Conservation (phyloP, 1,140 invertebrate species). For the Gonatopus flavifemur region DNA sequence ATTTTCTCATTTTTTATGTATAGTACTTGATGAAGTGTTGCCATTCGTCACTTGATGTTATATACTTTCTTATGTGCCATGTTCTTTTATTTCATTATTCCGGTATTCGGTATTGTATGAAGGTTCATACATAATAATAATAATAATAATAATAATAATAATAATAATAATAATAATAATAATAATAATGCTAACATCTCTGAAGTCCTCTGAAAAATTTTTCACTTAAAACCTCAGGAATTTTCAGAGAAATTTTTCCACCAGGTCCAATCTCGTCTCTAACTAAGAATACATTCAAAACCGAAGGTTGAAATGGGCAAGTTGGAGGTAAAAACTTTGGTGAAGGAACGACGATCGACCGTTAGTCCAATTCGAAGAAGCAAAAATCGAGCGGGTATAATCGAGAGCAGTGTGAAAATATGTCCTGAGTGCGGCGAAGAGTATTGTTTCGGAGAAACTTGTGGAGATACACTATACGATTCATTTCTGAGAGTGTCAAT, state of each 20-base stretch:
- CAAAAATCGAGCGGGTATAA: slow-evolving; percentile 77
- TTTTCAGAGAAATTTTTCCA: too few species aligned
- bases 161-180: too few species aligned
- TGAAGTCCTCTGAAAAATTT: not conserved
- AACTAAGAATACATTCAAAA: not conserved
- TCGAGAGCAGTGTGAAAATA: slow-evolving; percentile 72
- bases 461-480: slow-evolving; percentile 60
- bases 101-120: too few species aligned
- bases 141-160: too few species aligned
- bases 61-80: too few species aligned
- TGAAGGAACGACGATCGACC: slow-evolving; percentile 66
- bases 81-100: too few species aligned
- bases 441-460: slow-evolving; percentile 72
- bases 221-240: not conserved
- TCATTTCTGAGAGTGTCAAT: slow-evolving; percentile 46
- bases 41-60: too few species aligned
- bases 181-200: too few species aligned
- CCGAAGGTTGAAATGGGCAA: slow-evolving; percentile 84
- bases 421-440: slow-evolving; percentile 83
- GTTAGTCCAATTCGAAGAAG: slow-evolving; percentile 67
- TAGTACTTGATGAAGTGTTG: too few species aligned
- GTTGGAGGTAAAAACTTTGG: slow-evolving; percentile 69
- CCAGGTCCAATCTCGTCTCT: not conserved
- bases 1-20: too few species aligned
- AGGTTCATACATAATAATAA: not conserved